Evolutionary conservation across 2,888 invertebrate genomes (phyloP).

Genomic region (Melanophora roralis): DNA sequence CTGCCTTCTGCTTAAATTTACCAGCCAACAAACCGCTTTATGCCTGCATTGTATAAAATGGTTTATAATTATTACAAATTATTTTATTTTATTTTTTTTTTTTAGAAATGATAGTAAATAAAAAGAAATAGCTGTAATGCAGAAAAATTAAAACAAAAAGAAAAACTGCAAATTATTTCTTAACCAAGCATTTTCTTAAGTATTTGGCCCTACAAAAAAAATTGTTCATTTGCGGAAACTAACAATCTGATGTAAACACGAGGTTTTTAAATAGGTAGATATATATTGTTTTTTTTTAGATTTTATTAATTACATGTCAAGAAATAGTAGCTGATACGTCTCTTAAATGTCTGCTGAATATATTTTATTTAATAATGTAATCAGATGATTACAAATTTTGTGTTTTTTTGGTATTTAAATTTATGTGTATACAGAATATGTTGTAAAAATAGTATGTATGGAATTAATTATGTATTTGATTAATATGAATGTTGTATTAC

Average conservation of each 20-base stretch:
- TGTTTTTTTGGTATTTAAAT: not conserved
- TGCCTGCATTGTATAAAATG: slow-evolving; percentile 71
- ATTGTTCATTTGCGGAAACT: not conserved
- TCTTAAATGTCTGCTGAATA: slow-evolving; percentile 28
- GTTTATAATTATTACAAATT: slow-evolving; percentile 67
- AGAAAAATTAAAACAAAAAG: slow-evolving; percentile 36
- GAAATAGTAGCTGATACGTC: not conserved
- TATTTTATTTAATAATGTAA: slow-evolving; percentile 1
- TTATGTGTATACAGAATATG: slow-evolving; percentile 11
- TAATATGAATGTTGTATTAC: not conserved
- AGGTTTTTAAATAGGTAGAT: no score
- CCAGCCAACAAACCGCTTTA: slow-evolving; percentile 64
- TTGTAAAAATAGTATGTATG: slow-evolving; percentile 22
- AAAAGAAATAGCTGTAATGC: slow-evolving; percentile 24
- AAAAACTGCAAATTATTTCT: not conserved
- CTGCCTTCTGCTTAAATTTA: slow-evolving; percentile 66
- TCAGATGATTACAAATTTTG: not conserved
- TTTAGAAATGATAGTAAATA: slow-evolving; percentile 40
- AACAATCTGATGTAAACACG: not conserved
- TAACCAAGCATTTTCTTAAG: no score
- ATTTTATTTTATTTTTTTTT: slow-evolving; percentile 17
- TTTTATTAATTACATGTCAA: slow-evolving; percentile 46
- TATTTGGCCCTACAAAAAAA: slow-evolving; percentile 31
- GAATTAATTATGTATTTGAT: not conserved
- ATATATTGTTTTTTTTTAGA: slow-evolving; percentile 3